phyloP scores from a whole-genome alignment of 2,113 vertebrate species.

The Misgurnus anguillicaudatus region DNA sequence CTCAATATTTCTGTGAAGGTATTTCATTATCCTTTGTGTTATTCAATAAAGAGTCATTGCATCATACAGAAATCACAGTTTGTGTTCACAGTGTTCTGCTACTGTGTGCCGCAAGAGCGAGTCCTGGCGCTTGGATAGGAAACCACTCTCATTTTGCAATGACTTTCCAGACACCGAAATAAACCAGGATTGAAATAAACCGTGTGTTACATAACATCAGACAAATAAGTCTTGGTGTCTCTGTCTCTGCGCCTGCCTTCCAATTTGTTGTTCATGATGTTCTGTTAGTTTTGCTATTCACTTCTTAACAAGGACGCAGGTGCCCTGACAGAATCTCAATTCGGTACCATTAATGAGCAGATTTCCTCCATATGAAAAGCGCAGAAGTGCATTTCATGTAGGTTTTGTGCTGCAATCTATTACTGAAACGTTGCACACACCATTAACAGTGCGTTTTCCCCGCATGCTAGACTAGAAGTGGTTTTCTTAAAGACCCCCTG shows the following conservation, averaged over 20 bases:
- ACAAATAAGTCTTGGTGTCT: slow-evolving; percentile 52
- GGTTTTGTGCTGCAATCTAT: slow-evolving; percentile 33
- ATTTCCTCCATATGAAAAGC: slow-evolving; percentile 30
- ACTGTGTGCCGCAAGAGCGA: slow-evolving; percentile 25
- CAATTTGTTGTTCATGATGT: slow-evolving; percentile 57
- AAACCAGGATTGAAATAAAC: slow-evolving; percentile 56
- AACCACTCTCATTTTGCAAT: slow-evolving; percentile 40
- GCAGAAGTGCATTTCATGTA: slow-evolving; percentile 28
- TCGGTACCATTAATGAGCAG: slow-evolving; percentile 44
- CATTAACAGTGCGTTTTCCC: not conserved
- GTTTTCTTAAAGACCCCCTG: not conserved
- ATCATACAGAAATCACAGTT: slow-evolving; percentile 37
- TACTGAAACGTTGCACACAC: slow-evolving; percentile 27
- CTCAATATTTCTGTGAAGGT: not conserved
- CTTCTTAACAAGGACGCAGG: slow-evolving; percentile 50
- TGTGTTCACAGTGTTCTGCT: slow-evolving; percentile 29
- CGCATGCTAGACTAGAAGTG: not conserved
- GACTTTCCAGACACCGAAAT: slow-evolving; percentile 53
- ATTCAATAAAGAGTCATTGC: slow-evolving; percentile 17
- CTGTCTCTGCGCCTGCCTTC: slow-evolving; percentile 29
- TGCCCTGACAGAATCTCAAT: slow-evolving; percentile 50
- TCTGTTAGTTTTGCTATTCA: slow-evolving; percentile 48
- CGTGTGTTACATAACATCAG: slow-evolving; percentile 55
- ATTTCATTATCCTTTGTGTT: not conserved
- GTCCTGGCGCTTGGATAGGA: slow-evolving; percentile 28